Base-by-base conservation (phyloP, 2,113 vertebrate species). In the Atractosteus spatula region DNA sequence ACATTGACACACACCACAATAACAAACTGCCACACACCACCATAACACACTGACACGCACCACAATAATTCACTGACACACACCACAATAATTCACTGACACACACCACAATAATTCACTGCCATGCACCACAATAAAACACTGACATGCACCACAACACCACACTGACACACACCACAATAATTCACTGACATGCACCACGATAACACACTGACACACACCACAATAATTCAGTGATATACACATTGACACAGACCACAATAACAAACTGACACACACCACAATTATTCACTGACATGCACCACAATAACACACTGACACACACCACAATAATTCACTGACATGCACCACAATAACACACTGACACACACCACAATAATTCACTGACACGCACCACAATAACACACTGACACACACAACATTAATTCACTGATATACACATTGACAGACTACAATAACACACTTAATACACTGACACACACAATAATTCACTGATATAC, bases 341-440 rank as follows among this genome's bases (percentile, higher is more conserved):
- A 51, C 47, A 5, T 2, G 47, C 5, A 7, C 0, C 47, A 51
- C 47, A 2, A 10, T 51, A 10, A 51, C 47, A 51, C 47, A 51
- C 10, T 51, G 47, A 7, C 5, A 51, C 2, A 51, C 47, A 51
- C 47, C 29, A 29, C 29, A 29, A 29, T 29, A 29, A 51, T 51
- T 51, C 5, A 12, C n/a, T 47, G n/a, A 63, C 43, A 71, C 59
- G 29, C 55, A 44, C 13, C 41, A 42, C 62, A 14, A 44, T 43
- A 62, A 44, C 55, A 73, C 66, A 57, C 44, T n/a, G 16, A 61
- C 55, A 17, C n/a, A 29, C 17, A 72, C 59, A 41, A 10, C 51
- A 55, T 54, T 29, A n/a, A 66, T 42, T 17, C 29, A 41, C 8
- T 74, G 64, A 82, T 70, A 54, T 79, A 41, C 72, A 75, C 56